Evolutionary conservation across 1,140 invertebrate genomes (phyloP), one percentile per base, ranked within the genome.

Genomic region (Drosophila punjabiensis): DNA sequence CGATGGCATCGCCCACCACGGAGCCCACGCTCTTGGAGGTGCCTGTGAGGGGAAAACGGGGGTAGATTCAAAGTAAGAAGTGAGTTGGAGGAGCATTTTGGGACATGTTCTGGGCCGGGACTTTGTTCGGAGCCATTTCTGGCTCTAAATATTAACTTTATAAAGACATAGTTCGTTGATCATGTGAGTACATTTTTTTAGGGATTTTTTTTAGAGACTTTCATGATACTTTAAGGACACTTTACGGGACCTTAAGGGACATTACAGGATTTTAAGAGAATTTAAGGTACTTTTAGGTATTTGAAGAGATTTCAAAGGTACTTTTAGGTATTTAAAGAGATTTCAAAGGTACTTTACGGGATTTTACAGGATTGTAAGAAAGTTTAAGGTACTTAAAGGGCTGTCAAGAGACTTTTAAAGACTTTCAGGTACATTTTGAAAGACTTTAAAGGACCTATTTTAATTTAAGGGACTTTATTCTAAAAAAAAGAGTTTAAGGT

Each of bases 1-100:
- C 94, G 30, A 87, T 79, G 50, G 79, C 83, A 76, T 91, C 87
- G 45, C 82, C 83, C 52, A 84, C 81, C 56, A 81, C 77, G 16
- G 73, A 67, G 30, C 85, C 76, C 18, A 90, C 67, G 47, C 79
- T 85, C 58, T 89, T 89, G 5, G 79, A 45, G 76, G 77, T 83
- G 84, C 84, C 83, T 88, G 53, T 16, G n/a, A n/a, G 8, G 47
- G 52, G 2, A 33, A 68, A 35, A n/a, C 9, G 14, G 7, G 0
- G 13, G 39, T 45, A 5, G 30, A 9, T 24, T 30, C 28, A 1
- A 10, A 18, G 3, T 18, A 14, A 5, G 16, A 20, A 14, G 1
- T 47, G 10, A 45, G 16, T 37, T 16, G 14, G 14, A 13, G 24
- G 1, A 14, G 8, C n/a, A 14, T 30, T 3, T 45, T 18, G 41